phyloP scores from a whole-genome alignment of 2,797 vertebrate genomes.

The Spheniscus humboldti region DNA sequence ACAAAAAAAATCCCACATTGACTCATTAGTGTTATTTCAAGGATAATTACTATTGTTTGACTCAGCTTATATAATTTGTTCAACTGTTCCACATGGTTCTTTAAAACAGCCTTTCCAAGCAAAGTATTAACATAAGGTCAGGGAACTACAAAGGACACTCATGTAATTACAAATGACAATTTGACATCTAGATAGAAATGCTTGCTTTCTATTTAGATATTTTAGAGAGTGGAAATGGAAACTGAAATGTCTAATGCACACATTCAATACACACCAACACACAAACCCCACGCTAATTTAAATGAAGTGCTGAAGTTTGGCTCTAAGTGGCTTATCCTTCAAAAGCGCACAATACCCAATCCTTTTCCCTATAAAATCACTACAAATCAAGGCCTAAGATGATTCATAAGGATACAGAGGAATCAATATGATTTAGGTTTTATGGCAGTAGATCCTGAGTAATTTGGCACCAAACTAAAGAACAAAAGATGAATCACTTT shows the following conservation, averaged over 20 bases:
- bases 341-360: not conserved
- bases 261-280: not conserved
- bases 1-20: no score
- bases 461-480: not conserved
- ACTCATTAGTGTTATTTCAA: not conserved
- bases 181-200: not conserved
- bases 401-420: not conserved
- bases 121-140: not conserved
- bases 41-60: not conserved
- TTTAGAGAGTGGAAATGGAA: not conserved
- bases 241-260: not conserved
- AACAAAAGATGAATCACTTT: not conserved
- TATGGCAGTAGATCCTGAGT: not conserved
- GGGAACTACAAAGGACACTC: not conserved
- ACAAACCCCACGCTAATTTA: not conserved
- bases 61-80: not conserved
- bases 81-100: not conserved
- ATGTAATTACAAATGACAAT: not conserved
- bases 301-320: not conserved
- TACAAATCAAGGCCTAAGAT: not conserved
- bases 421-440: not conserved
- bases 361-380: not conserved
- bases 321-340: not conserved
- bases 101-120: not conserved
- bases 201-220: not conserved